These are phyloP conservation scores for Hyles vespertilio DNA, from an alignment of 1,140 invertebrate genomes.

Conservation along the genomic window DNA sequence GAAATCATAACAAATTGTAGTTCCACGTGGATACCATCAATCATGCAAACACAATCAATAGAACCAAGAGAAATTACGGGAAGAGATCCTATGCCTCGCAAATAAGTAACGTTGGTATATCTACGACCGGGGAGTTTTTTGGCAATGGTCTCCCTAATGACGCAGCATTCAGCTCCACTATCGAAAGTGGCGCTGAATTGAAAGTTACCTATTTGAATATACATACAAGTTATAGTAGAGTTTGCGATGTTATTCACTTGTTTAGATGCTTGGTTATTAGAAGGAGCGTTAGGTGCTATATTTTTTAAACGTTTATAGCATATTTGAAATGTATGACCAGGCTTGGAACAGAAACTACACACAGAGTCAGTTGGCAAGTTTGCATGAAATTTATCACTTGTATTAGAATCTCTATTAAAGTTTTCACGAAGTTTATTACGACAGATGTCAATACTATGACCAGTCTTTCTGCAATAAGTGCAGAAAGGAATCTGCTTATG, in stretches of 20 bases:
- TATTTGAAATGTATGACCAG: constrained; percentile 25
- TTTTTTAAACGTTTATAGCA: constrained; percentile 12
- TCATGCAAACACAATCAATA: constrained; percentile 20
- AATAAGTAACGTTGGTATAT: constrained; percentile 14
- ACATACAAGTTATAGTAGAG: neutral
- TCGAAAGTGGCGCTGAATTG: constrained; percentile 20
- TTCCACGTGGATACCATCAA: constrained; percentile 28
- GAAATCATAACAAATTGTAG: constrained; percentile 25
- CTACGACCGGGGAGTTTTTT: constrained; percentile 18
- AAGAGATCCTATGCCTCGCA: constrained; percentile 21
- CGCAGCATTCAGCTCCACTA: constrained; percentile 11
- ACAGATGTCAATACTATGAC: constrained; percentile 1
- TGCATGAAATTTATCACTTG: no score
- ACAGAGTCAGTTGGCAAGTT: no score
- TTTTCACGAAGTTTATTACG: neutral
- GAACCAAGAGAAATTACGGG: constrained; percentile 19
- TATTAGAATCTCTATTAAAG: no score
- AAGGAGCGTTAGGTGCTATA: neutral
- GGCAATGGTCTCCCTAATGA: constrained; percentile 17
- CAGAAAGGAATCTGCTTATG: neutral
- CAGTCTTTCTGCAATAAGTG: neutral
- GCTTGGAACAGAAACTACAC: neutral
- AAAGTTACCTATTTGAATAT: constrained; percentile 1
- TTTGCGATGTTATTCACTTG: neutral
- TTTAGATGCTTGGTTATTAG: no score